These are phyloP conservation scores for Danaus melanippus DNA, from an alignment of 1,140 invertebrate genomes.

Conservation along the genomic window DNA sequence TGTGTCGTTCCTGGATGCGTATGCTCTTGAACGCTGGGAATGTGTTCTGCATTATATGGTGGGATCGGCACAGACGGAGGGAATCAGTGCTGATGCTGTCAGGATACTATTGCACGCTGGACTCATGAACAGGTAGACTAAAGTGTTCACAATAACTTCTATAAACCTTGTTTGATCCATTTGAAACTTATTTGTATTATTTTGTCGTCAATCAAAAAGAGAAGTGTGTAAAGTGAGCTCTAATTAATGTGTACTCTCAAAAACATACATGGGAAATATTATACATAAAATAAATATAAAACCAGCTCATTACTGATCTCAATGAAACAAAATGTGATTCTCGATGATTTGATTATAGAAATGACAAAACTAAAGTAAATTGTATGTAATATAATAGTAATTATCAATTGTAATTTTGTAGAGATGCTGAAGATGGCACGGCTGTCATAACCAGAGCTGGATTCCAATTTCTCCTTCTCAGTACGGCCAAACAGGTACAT, in stretches of 20 bases:
- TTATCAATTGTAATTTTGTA: conserved; percentile 27
- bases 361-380: neutral
- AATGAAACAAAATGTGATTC: too few relatives aligned
- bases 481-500: conserved; percentile 86
- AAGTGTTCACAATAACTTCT: too few relatives aligned
- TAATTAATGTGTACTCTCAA: too few relatives aligned
- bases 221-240: too few relatives aligned
- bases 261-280: too few relatives aligned
- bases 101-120: conserved; percentile 92
- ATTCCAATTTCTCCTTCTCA: conserved; percentile 96
- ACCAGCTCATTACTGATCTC: too few relatives aligned
- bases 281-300: too few relatives aligned
- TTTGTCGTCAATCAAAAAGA: too few relatives aligned
- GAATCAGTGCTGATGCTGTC: conserved; percentile 94
- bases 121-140: conserved; percentile 84
- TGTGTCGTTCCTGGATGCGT: conserved; percentile 90
- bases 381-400: neutral
- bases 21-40: conserved; percentile 96
- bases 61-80: conserved; percentile 85
- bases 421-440: conserved; percentile 85
- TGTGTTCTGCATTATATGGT: conserved; percentile 98
- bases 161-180: too few relatives aligned
- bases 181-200: too few relatives aligned
- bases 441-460: conserved; percentile 92
- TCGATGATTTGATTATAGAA: too few relatives aligned